These are phyloP conservation scores for Celastrina argiolus DNA, from an alignment of 2,888 invertebrate genomes.

Conservation along the genomic window DNA sequence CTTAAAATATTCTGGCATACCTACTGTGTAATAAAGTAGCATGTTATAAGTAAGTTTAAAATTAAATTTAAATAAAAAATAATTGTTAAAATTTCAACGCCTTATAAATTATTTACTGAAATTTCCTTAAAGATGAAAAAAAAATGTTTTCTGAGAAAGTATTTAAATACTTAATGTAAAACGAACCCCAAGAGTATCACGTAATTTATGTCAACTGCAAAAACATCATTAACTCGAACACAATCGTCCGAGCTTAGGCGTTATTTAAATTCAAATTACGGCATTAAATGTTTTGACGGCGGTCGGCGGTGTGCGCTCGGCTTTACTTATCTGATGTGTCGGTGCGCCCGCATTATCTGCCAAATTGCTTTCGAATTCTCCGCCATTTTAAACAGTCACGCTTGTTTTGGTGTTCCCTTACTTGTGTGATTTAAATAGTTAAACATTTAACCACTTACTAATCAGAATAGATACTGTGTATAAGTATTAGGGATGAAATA, in stretches of 20 bases:
- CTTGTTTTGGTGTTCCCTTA: slow-evolving; percentile 18
- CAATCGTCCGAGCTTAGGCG: slow-evolving; percentile 58
- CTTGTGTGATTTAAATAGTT: not conserved
- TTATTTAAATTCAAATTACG: slow-evolving; percentile 77
- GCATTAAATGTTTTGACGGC: slow-evolving; percentile 55
- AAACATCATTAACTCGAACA: slow-evolving; percentile 26
- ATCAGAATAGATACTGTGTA: not conserved
- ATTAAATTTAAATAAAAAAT: no score
- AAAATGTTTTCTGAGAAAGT: no score
- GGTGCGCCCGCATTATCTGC: slow-evolving; percentile 22
- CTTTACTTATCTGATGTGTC: slow-evolving; percentile 45
- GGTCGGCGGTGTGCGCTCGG: slow-evolving; percentile 36
- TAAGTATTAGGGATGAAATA: not conserved
- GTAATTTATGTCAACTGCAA: slow-evolving; percentile 34
- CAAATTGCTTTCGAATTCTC: slow-evolving; percentile 20
- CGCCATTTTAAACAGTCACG: slow-evolving; percentile 17
- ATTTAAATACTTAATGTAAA: not conserved
- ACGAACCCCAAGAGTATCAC: not conserved
- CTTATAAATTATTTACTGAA: no score
- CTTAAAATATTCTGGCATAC: no score
- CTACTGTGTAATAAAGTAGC: no score
- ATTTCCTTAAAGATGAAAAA: no score
- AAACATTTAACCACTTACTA: not conserved
- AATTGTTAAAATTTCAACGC: no score
- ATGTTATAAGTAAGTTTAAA: no score